These are phyloP conservation scores for Vulpes lagopus DNA, from an alignment of 2,113 vertebrate genomes.

Conservation along the genomic window DNA sequence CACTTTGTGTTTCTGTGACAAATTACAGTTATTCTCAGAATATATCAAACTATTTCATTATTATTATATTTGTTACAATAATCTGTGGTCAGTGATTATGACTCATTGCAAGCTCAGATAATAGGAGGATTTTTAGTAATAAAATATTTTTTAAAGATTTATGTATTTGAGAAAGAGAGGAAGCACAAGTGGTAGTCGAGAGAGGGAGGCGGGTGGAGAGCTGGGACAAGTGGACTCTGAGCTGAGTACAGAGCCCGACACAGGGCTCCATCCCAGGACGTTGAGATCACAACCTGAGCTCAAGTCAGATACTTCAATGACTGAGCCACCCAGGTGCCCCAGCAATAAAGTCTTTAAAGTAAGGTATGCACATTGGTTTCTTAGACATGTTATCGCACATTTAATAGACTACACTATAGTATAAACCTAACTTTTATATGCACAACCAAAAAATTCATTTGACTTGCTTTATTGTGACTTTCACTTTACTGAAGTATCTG, in stretches of 20 bases:
- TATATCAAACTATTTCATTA: too few species aligned
- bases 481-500: neutral
- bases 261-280: neutral
- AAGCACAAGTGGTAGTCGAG: neutral
- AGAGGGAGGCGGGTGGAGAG: neutral
- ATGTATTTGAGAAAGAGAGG: neutral
- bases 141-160: neutral
- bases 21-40: neutral
- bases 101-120: neutral
- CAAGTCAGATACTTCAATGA: neutral
- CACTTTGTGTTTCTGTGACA: neutral
- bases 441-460: neutral
- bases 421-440: neutral
- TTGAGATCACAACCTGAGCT: neutral
- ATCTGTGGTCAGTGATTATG: neutral
- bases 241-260: neutral
- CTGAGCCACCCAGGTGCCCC: neutral
- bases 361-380: neutral
- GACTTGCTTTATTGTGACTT: neutral
- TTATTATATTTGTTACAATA: neutral
- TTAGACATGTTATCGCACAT: neutral
- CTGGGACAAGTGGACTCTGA: neutral
- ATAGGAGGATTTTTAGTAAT: neutral
- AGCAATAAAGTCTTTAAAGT: neutral
- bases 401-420: neutral